These are phyloP conservation scores for Drosophila crucigera DNA, from an alignment of 2,888 invertebrate species.

Conservation along the genomic window DNA sequence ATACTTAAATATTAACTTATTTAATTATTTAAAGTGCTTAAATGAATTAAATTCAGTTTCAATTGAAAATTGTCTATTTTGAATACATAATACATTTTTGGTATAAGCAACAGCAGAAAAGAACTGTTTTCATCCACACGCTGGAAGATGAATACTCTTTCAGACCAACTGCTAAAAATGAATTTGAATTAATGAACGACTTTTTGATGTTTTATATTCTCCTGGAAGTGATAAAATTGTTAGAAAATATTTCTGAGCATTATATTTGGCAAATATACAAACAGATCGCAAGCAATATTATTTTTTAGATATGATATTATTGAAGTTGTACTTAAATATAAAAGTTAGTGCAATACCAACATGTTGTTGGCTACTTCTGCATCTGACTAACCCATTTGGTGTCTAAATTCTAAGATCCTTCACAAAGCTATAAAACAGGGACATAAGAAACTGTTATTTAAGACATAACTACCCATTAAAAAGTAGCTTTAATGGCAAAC, in stretches of 20 bases:
- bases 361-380: too few species aligned
- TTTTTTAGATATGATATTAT: neutral
- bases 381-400: neutral
- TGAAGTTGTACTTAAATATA: neutral
- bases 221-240: neutral
- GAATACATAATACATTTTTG: neutral
- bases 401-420: neutral
- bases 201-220: neutral
- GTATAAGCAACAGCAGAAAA: neutral
- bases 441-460: constrained; percentile 46
- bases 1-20: neutral
- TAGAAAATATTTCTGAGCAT: neutral
- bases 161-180: neutral
- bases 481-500: constrained; percentile 40
- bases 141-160: neutral
- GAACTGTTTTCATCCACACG: neutral
- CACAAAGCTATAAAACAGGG: neutral
- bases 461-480: constrained; percentile 50
- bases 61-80: neutral
- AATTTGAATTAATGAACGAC: neutral
- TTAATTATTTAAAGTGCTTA: neutral
- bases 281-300: neutral
- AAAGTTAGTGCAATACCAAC: neutral
- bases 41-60: neutral
- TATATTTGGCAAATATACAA: neutral